These are phyloP conservation scores for Dendrocopos noguchii DNA, from an alignment of 2,113 vertebrate species.

Conservation along the genomic window DNA sequence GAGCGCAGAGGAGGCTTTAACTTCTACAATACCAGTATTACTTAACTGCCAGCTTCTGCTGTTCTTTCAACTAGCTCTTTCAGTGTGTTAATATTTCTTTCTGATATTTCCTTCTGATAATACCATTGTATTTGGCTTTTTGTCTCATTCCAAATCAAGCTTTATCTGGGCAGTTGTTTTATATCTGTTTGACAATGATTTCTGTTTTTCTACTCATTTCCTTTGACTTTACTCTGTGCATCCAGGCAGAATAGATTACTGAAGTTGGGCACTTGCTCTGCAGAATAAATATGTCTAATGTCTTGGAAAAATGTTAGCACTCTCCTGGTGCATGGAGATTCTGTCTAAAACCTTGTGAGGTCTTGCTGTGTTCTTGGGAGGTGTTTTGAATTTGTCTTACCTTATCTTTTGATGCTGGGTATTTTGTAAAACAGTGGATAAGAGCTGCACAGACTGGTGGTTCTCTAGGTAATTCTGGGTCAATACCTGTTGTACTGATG, in stretches of 20 bases:
- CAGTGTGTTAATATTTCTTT: not conserved
- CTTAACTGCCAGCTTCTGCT: not conserved
- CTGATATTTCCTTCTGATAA: not conserved
- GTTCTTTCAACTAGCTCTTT: not conserved
- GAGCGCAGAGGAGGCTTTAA: not conserved
- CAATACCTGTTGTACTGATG: not conserved
- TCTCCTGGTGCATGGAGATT: rapidly evolving
- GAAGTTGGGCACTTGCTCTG: not conserved
- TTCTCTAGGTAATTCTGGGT: not conserved
- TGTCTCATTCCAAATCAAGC: not conserved
- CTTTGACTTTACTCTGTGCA: not conserved
- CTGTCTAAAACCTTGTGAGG: not conserved
- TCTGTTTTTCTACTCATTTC: not conserved
- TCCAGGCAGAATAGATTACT: not conserved
- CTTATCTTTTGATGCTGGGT: not conserved
- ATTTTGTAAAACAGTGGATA: not conserved
- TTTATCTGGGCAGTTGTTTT: not conserved
- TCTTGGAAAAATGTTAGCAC: not conserved
- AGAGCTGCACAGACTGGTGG: not conserved
- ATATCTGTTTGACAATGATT: not conserved
- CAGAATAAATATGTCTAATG: not conserved
- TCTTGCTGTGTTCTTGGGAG: not conserved
- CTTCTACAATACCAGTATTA: not conserved
- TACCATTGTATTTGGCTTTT: not conserved
- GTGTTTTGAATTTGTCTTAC: not conserved